Conservation (phyloP, 2,113 vertebrate species). For the Eira barbara region DNA sequence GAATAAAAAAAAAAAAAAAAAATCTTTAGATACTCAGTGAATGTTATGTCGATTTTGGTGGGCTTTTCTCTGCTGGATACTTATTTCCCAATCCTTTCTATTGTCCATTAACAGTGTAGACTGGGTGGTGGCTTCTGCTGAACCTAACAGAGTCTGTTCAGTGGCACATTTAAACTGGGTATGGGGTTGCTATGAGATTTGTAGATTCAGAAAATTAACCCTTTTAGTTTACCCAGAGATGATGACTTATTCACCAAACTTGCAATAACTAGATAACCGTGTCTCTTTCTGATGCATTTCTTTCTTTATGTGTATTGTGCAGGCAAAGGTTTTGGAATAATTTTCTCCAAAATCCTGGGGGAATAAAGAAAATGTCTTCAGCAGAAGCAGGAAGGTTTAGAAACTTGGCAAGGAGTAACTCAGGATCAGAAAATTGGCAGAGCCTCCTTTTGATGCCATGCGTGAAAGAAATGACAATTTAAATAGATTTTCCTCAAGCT, state of each 20-base stretch:
- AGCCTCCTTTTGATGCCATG: not conserved
- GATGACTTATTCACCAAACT: not conserved
- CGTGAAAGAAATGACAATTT: slow-evolving; percentile 1
- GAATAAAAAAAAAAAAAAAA: no score
- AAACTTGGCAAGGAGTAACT: not conserved
- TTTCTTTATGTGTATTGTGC: not conserved
- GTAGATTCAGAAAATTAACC: not conserved
- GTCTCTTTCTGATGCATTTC: not conserved
- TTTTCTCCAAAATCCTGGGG: not conserved
- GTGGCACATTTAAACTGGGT: not conserved
- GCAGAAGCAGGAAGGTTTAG: not conserved
- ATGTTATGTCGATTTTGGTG: not conserved
- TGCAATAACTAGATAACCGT: not conserved
- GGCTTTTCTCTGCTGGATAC: not conserved
- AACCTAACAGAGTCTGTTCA: not conserved
- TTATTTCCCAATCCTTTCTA: not conserved
- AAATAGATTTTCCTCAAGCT: not conserved
- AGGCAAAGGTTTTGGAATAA: not conserved
- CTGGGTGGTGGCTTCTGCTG: not conserved
- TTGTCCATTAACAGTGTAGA: not conserved
- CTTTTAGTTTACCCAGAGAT: not conserved
- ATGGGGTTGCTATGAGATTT: not conserved
- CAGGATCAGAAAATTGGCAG: not conserved
- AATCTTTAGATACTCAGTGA: not conserved
- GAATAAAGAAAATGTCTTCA: not conserved